Evolutionary conservation across 2,888 invertebrate genomes (phyloP).

Genomic region (Eupithecia abbreviata): DNA sequence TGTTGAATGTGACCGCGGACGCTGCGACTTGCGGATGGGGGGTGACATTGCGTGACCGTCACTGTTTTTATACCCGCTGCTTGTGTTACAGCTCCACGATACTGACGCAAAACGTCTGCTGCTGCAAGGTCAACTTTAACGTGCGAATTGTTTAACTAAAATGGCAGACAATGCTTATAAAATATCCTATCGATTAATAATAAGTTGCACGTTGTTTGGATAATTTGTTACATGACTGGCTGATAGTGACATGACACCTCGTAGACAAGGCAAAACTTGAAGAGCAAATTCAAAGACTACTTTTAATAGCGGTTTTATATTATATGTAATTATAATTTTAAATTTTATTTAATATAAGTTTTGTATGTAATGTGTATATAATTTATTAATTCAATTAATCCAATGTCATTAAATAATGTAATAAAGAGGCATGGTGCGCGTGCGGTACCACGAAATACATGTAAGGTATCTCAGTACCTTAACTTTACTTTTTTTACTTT

Average conservation of each 20-base stretch:
- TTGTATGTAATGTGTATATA: no score
- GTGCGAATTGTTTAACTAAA: slow-evolving; percentile 39
- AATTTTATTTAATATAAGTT: no score
- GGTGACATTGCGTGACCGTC: slow-evolving; percentile 79
- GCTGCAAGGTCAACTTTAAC: slow-evolving; percentile 65
- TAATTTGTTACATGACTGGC: not conserved
- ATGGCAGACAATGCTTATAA: slow-evolving; percentile 5
- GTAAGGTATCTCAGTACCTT: not conserved
- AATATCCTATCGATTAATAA: not conserved
- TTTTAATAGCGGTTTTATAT: not conserved
- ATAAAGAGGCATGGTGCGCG: not conserved
- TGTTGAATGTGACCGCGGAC: slow-evolving; percentile 69
- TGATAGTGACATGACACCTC: not conserved
- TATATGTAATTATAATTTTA: no score
- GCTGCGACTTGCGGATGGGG: slow-evolving; percentile 71
- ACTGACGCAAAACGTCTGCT: slow-evolving; percentile 70
- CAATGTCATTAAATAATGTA: no score
- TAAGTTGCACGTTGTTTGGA: not conserved
- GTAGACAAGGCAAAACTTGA: not conserved
- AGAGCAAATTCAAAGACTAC: not conserved
- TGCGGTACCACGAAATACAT: not conserved
- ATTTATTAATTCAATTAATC: no score
- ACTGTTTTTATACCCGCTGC: slow-evolving; percentile 68
- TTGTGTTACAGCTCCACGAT: slow-evolving; percentile 54
- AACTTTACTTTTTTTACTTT: not conserved